Base-by-base conservation (phyloP, 2,888 invertebrate species). In the Exocentrus adspersus region DNA sequence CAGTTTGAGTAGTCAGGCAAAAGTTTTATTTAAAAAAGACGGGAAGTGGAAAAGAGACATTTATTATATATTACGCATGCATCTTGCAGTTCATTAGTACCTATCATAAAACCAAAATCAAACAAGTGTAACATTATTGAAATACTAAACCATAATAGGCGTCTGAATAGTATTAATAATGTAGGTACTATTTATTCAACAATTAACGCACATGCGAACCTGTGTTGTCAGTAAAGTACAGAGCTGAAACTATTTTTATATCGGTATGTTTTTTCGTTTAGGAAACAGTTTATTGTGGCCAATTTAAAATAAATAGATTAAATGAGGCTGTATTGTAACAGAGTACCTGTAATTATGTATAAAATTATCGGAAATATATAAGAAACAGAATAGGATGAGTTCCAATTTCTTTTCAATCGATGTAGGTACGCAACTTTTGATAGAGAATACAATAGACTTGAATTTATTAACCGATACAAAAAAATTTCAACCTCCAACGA, bases 11-110 rank as follows among this genome's bases (percentile, higher is more conserved):
- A 65, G 60, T 57, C 51, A 65, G 70, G 66, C 66, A 73, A 73
- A 72, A 69, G 74, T 67, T 59, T 74, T 70, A 72, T 71, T 71
- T 68, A 72, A 73, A 69, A 71, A 60, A 60, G 14, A 37, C 19
- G 20, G 32, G 37, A 51, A 43, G 48, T 51, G 37, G 42, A 28
- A 60, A 32, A 42, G 24, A 45, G 28, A 54, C 28, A 54, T 30
- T 54, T 43, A 54, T n/a, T n/a, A n/a, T n/a, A 43, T 43, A 54
- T 24, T 24, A 60, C 9, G 42, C 24, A 12, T 59, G 24, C 19
- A 6, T 30, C 46, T 43, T 43, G 19, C 14, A 51, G 24, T 20
- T 50, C n/a, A 6, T 43, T 21, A 21, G 41, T 52, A n/a, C n/a
- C n/a, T n/a, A n/a, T 10, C 12, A 14, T 5, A n/a, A 50, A 21